Percentiles rank a stretch among this genome's conserved stretches.
These are phyloP conservation scores for Eleginops maclovinus DNA, from an alignment of 2,113 vertebrate genomes.

Conservation along the genomic window DNA sequence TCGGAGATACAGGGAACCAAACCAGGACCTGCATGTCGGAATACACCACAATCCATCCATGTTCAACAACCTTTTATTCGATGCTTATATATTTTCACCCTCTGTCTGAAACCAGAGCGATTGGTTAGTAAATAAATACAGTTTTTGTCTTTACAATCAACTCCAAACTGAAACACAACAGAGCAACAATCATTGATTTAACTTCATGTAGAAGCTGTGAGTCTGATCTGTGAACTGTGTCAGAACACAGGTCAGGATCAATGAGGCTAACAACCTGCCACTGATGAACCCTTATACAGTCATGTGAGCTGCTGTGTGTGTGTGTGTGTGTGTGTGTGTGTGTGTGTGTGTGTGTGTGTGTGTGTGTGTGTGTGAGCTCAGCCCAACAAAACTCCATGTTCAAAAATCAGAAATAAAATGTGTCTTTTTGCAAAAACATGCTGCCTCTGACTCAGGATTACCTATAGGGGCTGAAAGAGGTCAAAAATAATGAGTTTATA, in stretches of 20 bases:
- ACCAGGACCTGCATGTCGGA: constrained; percentile 13
- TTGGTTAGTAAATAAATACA: too few relatives aligned
- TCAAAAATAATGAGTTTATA: background rate
- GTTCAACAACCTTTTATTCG: background rate
- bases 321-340: background rate
- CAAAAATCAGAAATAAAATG: background rate
- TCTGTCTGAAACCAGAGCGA: too few relatives aligned
- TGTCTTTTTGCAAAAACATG: background rate
- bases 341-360: background rate
- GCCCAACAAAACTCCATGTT: background rate
- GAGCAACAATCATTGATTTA: background rate
- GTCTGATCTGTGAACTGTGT: background rate
- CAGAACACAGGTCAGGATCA: constrained; percentile 37
- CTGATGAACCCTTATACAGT: background rate
- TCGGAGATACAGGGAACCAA: background rate
- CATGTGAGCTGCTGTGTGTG: constrained; percentile 46
- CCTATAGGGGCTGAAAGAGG: background rate
- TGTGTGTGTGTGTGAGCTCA: background rate
- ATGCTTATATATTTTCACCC: background rate
- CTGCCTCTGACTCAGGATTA: background rate
- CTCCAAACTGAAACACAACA: background rate
- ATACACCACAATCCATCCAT: background rate
- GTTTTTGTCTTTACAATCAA: too few relatives aligned
- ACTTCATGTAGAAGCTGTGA: background rate
- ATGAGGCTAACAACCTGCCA: constrained; percentile 23